Base-by-base conservation (phyloP, 2,888 invertebrate genomes). In the Tanypteryx hageni region DNA sequence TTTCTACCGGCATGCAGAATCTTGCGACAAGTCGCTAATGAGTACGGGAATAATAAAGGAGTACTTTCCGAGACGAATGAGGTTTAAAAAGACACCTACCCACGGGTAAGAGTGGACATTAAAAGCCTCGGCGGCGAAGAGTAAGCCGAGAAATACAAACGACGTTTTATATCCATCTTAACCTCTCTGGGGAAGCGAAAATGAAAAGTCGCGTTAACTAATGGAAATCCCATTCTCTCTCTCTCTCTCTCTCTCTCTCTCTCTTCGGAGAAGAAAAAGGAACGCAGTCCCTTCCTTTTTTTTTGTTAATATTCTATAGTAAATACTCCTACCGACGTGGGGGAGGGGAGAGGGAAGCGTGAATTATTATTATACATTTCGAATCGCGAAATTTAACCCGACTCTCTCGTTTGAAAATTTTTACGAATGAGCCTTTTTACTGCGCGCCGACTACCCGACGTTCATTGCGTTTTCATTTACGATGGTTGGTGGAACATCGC, bases 21-120 rank as follows among this genome's bases (percentile, higher is more conserved):
- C 76, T 76, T 68, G 68, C 68, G 68, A 68, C 68, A 68, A 22
- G 68, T 68, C 76, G 76, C 76, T 76, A 76, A 76, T 76, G 76
- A 76, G 76, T 27, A 27, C 0, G 22, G 76, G 76, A 76, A 76
- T 76, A 76, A 76, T 76, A 27, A 76, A 68, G 18, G 68, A 68
- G 22, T n/a, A 22, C 68, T 22, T 68, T 68, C 68, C 68, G 76
- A 76, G 76, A 76, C 76, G 27, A 76, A 76, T 76, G 76, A 13
- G 44, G 76, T 76, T 27, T 27, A 76, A 76, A 76, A 13, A 76
- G 76, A 76, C 76, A 14, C 76, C 76, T 68, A 68, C 68, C n/a
- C n/a, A 10, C 18, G 22, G 64, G 64, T n/a, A 13, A 22, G 68
- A 68, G 76, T 22, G 76, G 22, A 0, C 76, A 4, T 76, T 76